Percentiles rank a stretch among this genome's conserved stretches.
Conservation (phyloP, 2,888 invertebrate species). For the Selenia dentaria region DNA sequence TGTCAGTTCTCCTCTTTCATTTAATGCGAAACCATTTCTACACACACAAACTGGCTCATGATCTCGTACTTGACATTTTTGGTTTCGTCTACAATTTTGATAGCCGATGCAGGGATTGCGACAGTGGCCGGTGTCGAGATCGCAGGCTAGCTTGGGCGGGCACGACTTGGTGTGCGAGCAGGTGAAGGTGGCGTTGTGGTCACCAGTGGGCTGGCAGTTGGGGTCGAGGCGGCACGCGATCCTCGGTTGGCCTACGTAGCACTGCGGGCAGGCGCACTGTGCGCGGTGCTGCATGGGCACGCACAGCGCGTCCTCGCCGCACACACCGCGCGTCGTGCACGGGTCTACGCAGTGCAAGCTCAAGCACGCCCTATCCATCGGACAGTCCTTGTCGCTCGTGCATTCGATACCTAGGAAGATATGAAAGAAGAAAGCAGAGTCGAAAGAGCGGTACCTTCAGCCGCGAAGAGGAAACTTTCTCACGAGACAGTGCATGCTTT, state of each 20-base stretch:
- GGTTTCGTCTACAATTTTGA: constrained; percentile 91
- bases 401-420: constrained; percentile 92
- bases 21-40: constrained; percentile 94
- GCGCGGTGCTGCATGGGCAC: constrained; percentile 93
- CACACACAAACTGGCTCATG: constrained; percentile 95
- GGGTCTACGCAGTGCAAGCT: constrained; percentile 96
- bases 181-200: constrained; percentile 84
- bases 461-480: constrained; percentile 95
- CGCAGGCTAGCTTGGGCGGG: constrained; percentile 90
- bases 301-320: constrained; percentile 95
- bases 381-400: constrained; percentile 95
- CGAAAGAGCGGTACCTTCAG: constrained; percentile 92
- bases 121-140: constrained; percentile 88
- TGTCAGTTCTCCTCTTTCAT: constrained; percentile 93
- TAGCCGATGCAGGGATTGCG: constrained; percentile 91
- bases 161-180: constrained; percentile 90
- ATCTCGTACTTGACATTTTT: constrained; percentile 94
- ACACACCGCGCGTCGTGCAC: constrained; percentile 94
- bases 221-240: constrained; percentile 92
- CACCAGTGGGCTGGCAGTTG: constrained; percentile 87
- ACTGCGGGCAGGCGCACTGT: constrained; percentile 94
- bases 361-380: constrained; percentile 95
- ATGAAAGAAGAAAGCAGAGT: constrained; percentile 85
- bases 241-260: constrained; percentile 93
- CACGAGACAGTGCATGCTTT: constrained; percentile 90